These are phyloP conservation scores for Himalopsyche tibetana DNA, from an alignment of 2,888 invertebrate species.

Conservation along the genomic window DNA sequence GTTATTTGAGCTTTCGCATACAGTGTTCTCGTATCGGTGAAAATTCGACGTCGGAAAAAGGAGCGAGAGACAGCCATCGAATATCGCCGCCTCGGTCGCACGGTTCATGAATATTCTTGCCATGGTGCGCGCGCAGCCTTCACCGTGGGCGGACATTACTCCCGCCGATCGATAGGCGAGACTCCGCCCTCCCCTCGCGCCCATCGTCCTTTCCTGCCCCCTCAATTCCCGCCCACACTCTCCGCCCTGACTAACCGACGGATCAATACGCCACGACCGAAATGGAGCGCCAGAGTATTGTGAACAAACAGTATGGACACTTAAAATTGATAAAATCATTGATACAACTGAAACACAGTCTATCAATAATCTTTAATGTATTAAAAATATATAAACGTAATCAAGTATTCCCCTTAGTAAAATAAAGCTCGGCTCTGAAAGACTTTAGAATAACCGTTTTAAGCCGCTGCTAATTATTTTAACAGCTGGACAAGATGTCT, in stretches of 20 bases:
- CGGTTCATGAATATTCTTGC: conserved; percentile 60
- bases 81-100: not conserved
- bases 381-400: too few relatives aligned
- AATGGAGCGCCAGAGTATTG: conserved; percentile 26
- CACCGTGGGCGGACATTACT: conserved; percentile 59
- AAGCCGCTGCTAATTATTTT: too few relatives aligned
- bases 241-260: conserved; percentile 63
- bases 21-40: conserved; percentile 11
- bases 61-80: conserved; percentile 42
- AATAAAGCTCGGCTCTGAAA: too few relatives aligned
- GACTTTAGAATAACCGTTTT: too few relatives aligned
- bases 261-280: conserved; percentile 43
- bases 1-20: not conserved
- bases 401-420: too few relatives aligned
- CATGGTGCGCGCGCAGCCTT: conserved; percentile 59
- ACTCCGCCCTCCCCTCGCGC: conserved; percentile 53
- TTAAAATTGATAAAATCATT: conserved; percentile 1
- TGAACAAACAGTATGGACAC: conserved; percentile 27
- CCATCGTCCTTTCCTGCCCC: conserved; percentile 67
- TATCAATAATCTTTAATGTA: too few relatives aligned
- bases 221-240: conserved; percentile 71
- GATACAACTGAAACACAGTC: not conserved
- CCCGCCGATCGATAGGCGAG: conserved; percentile 56
- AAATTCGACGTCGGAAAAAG: conserved; percentile 35
- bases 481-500: too few relatives aligned